Percentiles rank a stretch among this genome's conserved stretches.
Conservation (phyloP, 2,113 vertebrate genomes). For the Myrmecobius fasciatus region DNA sequence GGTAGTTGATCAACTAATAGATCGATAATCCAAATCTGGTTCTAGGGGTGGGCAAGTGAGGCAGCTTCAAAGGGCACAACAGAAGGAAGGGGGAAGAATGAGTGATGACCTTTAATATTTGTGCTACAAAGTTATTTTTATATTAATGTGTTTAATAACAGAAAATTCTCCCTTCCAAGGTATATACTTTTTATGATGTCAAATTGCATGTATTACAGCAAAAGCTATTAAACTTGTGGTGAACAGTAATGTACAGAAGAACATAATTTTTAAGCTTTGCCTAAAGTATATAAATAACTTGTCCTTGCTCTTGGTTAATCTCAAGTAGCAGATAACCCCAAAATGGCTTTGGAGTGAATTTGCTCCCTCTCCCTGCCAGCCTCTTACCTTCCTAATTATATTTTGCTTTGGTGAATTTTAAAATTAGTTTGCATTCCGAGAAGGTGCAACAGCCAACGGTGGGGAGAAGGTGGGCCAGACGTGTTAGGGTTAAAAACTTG, state of each 20-base stretch:
- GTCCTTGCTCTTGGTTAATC: neutral
- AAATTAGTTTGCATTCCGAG: neutral
- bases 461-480: neutral
- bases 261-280: neutral
- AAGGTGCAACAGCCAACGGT: neutral
- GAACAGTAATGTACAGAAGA: neutral
- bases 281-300: neutral
- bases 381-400: neutral
- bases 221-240: neutral
- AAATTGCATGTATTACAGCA: neutral
- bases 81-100: neutral
- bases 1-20: constrained; percentile 80
- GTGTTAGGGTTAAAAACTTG: neutral
- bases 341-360: neutral
- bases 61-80: neutral
- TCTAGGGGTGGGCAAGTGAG: neutral
- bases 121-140: neutral
- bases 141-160: neutral
- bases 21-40: neutral
- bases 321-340: neutral
- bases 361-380: neutral
- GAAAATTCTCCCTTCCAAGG: neutral
- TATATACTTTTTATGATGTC: neutral
- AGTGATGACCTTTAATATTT: neutral
- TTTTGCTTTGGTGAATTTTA: neutral